Base-by-base conservation (phyloP, 1,140 invertebrate species). In the Leptestheria dahalacensis region DNA sequence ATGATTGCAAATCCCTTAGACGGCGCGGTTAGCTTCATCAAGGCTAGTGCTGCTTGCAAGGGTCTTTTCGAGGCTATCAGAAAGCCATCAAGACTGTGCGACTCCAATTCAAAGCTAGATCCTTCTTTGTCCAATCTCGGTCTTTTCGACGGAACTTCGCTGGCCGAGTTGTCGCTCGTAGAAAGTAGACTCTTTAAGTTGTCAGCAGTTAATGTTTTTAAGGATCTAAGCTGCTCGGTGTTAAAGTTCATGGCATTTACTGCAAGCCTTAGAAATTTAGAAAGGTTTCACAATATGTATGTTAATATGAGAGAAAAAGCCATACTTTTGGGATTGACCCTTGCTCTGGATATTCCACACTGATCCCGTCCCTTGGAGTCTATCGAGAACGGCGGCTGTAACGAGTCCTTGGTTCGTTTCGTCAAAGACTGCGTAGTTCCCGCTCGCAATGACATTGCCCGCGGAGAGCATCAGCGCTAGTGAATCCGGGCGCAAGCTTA, bases 1-100 rank as follows among this genome's bases (percentile, higher is more conserved):
- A 85, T 94, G 6, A 96, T 80, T 1, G 90, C 86, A 72, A 97
- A 82, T 18, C 86, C 85, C 66, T 88, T 74, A 0, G 88, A 88
- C 1, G 79, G 77, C 61, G 81, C 81, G 1, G 96, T 67, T 71
- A 85, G 89, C 15, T 76, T 72, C 49, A 92, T 64, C n/a, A 96
- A 71, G 29, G 78, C 78, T 61, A 81, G 77, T 6, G 88, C 73
- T 57, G 95, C 82, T 67, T 81, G 83, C 9, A 80, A 70, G 1
- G 91, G 91, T 71, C 91, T 88, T 73, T 85, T 91, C 52, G 80
- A 79, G 1, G 82, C 79, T 61, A 96, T 79, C 18, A 90, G 77
- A 18, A 97, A 71, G 28, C 84, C 83, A 72, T 91, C 84, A 63
- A 87, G 81, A 70, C 18, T 21, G 2, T 29, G 21, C 1, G 48